These are phyloP conservation scores for Emydura subglobosa DNA, from an alignment of 2,113 vertebrate species.

Conservation along the genomic window DNA sequence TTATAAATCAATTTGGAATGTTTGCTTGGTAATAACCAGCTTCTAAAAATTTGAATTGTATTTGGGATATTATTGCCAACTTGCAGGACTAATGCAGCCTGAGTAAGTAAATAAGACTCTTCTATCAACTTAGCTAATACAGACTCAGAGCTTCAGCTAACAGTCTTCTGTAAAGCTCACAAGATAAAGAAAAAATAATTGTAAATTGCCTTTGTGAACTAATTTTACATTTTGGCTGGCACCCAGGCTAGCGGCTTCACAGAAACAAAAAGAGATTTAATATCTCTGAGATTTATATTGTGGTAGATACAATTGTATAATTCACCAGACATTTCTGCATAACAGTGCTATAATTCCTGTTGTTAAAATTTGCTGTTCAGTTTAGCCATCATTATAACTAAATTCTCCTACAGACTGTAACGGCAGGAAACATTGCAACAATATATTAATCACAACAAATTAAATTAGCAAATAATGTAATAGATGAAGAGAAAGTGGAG, in stretches of 20 bases:
- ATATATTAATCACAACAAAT: conserved; percentile 74
- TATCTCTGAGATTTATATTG: conserved; percentile 63
- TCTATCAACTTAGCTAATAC: not conserved
- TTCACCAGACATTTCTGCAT: conserved; percentile 60
- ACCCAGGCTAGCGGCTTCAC: conserved; percentile 29
- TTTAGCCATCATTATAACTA: conserved; percentile 65
- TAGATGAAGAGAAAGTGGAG: conserved; percentile 34
- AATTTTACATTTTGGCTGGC: conserved; percentile 54
- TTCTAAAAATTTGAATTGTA: conserved; percentile 19
- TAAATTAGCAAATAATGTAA: conserved; percentile 58
- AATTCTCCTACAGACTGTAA: conserved; percentile 58
- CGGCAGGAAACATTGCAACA: conserved; percentile 47
- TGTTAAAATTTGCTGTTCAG: conserved; percentile 70
- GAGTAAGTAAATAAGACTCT: not conserved
- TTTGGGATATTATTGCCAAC: not conserved
- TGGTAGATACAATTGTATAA: conserved; percentile 60
- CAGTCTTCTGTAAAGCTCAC: conserved; percentile 16
- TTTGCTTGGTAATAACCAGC: not conserved
- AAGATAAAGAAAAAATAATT: not conserved
- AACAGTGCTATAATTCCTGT: conserved; percentile 64
- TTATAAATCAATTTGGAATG: conserved; percentile 1
- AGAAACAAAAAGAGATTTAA: conserved; percentile 55
- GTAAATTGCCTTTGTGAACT: conserved; percentile 19
- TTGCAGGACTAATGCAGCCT: not conserved
- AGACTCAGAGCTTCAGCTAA: conserved; percentile 26